Conservation (phyloP, 2,797 vertebrate genomes). For the Syndactyla subalaris region DNA sequence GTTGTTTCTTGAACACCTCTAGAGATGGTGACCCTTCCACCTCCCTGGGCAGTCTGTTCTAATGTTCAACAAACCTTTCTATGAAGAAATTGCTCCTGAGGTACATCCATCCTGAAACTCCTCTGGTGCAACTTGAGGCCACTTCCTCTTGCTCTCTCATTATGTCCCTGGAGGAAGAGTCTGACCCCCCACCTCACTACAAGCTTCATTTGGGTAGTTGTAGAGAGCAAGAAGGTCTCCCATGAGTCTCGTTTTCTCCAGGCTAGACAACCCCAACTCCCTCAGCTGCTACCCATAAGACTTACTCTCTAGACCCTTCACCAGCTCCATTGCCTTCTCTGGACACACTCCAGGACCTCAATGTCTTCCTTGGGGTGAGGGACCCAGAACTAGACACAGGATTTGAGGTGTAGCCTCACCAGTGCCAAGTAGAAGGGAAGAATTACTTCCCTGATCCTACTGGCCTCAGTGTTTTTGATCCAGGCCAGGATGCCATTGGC, state of each 20-base stretch:
- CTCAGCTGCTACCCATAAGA: too few relatives aligned
- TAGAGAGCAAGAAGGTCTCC: not conserved
- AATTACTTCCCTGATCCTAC: not conserved
- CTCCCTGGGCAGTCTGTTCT: not conserved
- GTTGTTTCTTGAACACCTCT: not conserved
- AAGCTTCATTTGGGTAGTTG: accelerated
- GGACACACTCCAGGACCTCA: accelerated
- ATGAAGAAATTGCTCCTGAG: not conserved
- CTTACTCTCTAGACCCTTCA: not conserved
- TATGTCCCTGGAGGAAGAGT: not conserved
- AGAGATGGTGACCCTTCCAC: not conserved
- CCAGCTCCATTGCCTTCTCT: not conserved
- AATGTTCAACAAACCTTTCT: not conserved
- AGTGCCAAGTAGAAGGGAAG: accelerated
- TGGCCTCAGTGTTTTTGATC: not conserved
- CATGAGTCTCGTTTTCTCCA: accelerated
- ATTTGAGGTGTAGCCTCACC: accelerated
- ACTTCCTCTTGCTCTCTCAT: not conserved
- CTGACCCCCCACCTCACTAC: not conserved
- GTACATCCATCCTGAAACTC: too few relatives aligned
- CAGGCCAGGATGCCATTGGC: not conserved
- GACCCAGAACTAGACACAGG: accelerated
- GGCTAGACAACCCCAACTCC: not conserved
- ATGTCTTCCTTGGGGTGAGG: not conserved
- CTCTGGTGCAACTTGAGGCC: not conserved